Evolutionary conservation across 2,113 vertebrate species (phyloP).

Genomic region (Rhadina sibilatrix): DNA sequence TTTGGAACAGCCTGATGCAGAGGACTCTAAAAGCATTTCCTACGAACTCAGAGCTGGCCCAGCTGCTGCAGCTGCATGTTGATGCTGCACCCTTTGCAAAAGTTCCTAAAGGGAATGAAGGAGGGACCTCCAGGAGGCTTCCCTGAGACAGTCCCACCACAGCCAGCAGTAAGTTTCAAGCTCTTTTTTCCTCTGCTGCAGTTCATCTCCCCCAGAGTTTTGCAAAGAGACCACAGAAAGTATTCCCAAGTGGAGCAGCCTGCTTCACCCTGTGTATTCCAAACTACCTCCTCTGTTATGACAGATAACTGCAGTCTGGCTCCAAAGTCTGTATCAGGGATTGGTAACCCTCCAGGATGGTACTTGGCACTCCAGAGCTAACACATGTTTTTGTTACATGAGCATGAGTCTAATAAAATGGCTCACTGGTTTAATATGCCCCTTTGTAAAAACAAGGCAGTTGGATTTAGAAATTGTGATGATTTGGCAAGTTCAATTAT

Average conservation of each 20-base stretch:
- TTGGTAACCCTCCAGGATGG: conserved; percentile 61
- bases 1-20: neutral
- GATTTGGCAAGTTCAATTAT: conserved; percentile 52
- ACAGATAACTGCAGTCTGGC: conserved; percentile 57
- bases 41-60: neutral
- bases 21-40: neutral
- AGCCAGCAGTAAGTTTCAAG: neutral
- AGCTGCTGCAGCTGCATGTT: neutral
- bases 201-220: neutral
- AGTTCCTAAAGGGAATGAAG: neutral
- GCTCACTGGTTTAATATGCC: conserved; percentile 59
- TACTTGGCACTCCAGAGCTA: conserved; percentile 54
- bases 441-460: conserved; percentile 49
- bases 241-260: conserved; percentile 23
- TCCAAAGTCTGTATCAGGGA: conserved; percentile 16
- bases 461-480: conserved; percentile 49
- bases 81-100: neutral
- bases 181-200: neutral
- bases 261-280: conserved; percentile 9
- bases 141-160: rapidly evolving
- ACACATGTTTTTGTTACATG: conserved; percentile 60
- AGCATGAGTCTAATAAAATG: conserved; percentile 65
- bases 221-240: neutral
- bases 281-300: conserved; percentile 47
- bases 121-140: neutral